phyloP scores from a whole-genome alignment of 2,113 vertebrate species.

The Paraplagusia blochii region DNA sequence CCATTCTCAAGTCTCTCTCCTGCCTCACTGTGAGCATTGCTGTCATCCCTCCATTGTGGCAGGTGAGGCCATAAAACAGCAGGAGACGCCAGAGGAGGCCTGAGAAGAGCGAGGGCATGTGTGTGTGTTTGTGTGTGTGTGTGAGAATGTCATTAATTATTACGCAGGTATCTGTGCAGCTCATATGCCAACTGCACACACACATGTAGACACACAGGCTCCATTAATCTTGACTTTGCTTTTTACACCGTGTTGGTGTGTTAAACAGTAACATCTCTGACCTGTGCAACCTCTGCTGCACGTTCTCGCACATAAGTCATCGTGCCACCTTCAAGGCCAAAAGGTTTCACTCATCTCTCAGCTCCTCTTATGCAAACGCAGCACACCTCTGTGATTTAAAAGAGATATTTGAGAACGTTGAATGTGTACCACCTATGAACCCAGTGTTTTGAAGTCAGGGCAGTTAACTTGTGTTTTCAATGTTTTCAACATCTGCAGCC shows the following conservation, averaged over 20 bases:
- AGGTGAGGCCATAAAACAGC: slow-evolving; percentile 71
- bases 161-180: slow-evolving; percentile 45
- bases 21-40: no score
- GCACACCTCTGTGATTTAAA: slow-evolving; percentile 49
- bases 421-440: slow-evolving; percentile 24
- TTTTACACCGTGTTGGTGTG: slow-evolving; percentile 45
- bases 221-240: slow-evolving; percentile 51
- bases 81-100: slow-evolving; percentile 35
- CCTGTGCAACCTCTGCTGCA: slow-evolving; percentile 29
- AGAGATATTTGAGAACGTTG: slow-evolving; percentile 50
- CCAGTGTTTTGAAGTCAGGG: slow-evolving; percentile 31
- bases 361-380: slow-evolving; percentile 45
- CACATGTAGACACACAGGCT: slow-evolving; percentile 9
- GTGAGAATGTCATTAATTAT: no score
- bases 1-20: no score
- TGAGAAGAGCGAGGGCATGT: slow-evolving; percentile 30
- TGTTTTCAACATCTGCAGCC: not conserved
- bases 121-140: slow-evolving; percentile 34
- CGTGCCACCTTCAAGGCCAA: slow-evolving; percentile 49
- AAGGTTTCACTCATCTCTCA: slow-evolving; percentile 39
- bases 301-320: slow-evolving; percentile 51
- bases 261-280: slow-evolving; percentile 62
- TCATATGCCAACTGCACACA: slow-evolving; percentile 27
- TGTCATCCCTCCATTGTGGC: slow-evolving; percentile 48
- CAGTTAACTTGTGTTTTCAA: not conserved